Evolutionary conservation across 2,113 vertebrate species (phyloP).

Genomic region (Phalacrocorax pelagicus): DNA sequence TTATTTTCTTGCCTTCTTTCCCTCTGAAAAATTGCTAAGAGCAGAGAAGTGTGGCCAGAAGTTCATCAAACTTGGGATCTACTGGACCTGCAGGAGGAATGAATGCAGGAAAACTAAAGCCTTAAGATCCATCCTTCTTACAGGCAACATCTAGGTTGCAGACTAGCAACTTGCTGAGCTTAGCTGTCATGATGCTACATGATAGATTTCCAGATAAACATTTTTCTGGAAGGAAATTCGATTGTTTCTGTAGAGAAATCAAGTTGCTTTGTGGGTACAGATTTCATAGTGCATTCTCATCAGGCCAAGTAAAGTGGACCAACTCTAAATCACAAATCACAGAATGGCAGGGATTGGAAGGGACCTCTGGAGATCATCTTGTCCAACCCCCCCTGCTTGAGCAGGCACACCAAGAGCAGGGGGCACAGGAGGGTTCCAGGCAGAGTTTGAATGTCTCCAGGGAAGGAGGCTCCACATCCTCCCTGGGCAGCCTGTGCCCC

Average conservation of each 20-base stretch:
- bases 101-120: not conserved
- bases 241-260: not conserved
- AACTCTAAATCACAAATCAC: not conserved
- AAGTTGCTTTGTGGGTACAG: not conserved
- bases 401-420: too few species aligned
- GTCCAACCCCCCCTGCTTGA: too few species aligned
- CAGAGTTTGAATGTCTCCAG: too few species aligned
- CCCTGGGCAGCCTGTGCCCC: too few species aligned
- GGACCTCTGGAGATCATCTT: too few species aligned
- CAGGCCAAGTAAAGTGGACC: not conserved
- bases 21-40: not conserved
- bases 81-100: not conserved
- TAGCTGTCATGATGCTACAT: not conserved
- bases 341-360: too few species aligned
- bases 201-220: not conserved
- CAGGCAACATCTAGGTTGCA: not conserved
- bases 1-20: not conserved
- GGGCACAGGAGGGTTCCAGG: too few species aligned
- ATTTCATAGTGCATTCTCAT: not conserved
- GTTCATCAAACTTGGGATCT: not conserved
- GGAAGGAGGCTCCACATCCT: too few species aligned
- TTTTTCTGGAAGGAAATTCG: not conserved
- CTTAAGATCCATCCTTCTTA: not conserved
- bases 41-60: not conserved
- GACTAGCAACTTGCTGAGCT: not conserved